A percentile compares a stretch with the other conserved stretches of the same genome.
These are phyloP conservation scores for Hestina assimilis DNA, from an alignment of 1,140 invertebrate genomes.

Conservation along the genomic window DNA sequence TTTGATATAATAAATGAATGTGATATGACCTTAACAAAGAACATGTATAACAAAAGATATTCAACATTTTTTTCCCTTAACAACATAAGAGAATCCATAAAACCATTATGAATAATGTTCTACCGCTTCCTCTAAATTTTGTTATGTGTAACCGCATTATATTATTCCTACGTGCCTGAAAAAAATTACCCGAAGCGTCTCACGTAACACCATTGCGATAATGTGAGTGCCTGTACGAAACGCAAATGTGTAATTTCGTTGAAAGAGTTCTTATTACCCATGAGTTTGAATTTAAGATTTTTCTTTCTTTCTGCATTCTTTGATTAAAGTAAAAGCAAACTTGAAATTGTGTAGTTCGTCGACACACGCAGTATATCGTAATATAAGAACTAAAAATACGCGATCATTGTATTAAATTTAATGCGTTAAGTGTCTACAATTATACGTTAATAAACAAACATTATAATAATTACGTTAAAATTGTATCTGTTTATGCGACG, in stretches of 20 bases:
- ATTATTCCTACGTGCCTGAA: background rate
- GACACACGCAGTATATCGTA: too few relatives aligned
- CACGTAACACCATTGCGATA: background rate
- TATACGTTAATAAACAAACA: too few relatives aligned
- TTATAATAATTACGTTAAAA: too few relatives aligned
- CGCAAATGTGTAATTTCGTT: background rate
- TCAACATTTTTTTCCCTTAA: background rate
- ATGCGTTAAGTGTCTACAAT: too few relatives aligned
- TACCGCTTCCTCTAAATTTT: background rate
- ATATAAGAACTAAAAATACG: too few relatives aligned
- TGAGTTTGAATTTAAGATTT: background rate
- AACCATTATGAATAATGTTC: background rate
- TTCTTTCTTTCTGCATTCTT: background rate
- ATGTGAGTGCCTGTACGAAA: slow-evolving; percentile 1
- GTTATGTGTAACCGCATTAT: background rate
- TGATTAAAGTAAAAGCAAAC: background rate
- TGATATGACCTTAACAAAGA: background rate
- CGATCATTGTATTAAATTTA: too few relatives aligned
- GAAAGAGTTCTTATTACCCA: background rate
- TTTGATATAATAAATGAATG: too few relatives aligned
- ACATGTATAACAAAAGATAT: background rate
- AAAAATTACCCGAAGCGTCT: background rate
- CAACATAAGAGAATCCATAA: too few relatives aligned
- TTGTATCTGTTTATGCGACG: too few relatives aligned
- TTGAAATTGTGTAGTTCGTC: too few relatives aligned